Evolutionary conservation across 2,113 vertebrate genomes (phyloP).

Genomic region (Rhinichthys klamathensis): DNA sequence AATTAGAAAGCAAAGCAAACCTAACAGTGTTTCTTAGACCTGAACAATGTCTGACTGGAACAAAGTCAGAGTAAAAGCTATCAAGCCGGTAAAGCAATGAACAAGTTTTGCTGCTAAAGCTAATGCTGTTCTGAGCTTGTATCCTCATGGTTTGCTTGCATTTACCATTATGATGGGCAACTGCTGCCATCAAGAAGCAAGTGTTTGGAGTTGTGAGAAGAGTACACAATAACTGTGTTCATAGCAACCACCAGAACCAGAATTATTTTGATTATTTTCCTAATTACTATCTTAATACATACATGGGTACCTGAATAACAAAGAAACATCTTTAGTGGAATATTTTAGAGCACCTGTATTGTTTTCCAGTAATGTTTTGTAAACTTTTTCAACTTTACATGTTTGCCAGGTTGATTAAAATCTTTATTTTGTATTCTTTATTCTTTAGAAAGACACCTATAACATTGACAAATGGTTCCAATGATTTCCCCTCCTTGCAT

Average conservation of each 20-base stretch:
- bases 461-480: slow-evolving; percentile 31
- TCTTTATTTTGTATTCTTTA: slow-evolving; percentile 22
- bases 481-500: slow-evolving; percentile 36
- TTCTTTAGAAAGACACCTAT: neutral
- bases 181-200: neutral
- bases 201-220: neutral
- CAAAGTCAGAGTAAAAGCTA: slow-evolving; percentile 19
- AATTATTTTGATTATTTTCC: neutral
- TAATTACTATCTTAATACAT: slow-evolving; percentile 6
- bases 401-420: slow-evolving; percentile 45
- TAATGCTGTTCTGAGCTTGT: neutral
- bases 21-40: neutral
- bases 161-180: neutral
- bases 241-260: neutral
- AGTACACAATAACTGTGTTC: neutral
- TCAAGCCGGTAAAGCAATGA: neutral
- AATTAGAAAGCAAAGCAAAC: neutral
- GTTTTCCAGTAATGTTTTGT: slow-evolving; percentile 43
- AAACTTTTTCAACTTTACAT: slow-evolving; percentile 26
- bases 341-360: neutral
- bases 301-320: slow-evolving; percentile 25
- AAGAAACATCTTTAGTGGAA: neutral
- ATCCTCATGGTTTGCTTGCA: slow-evolving; percentile 7
- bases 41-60: neutral
- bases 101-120: neutral